Percentiles rank a stretch among this genome's conserved stretches.
Conservation (phyloP, 2,113 vertebrate species). For the Malurus cyaneus region DNA sequence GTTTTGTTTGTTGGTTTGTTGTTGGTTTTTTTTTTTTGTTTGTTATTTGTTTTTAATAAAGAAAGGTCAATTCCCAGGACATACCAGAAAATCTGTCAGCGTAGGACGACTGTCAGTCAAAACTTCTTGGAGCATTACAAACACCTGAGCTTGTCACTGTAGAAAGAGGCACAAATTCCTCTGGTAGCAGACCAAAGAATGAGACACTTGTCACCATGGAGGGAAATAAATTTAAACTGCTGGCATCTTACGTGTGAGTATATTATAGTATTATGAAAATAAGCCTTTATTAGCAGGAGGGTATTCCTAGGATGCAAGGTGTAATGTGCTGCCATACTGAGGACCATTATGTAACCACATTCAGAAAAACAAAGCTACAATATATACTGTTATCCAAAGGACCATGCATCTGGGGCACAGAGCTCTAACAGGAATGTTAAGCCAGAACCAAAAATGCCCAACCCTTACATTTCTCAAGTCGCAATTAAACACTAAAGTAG, state of each 20-base stretch:
- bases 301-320: background rate
- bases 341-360: background rate
- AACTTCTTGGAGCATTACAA: background rate
- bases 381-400: too few species aligned
- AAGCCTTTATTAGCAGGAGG: background rate
- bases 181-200: background rate
- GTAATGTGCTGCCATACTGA: background rate
- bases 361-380: background rate
- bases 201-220: background rate
- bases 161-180: background rate
- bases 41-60: too few species aligned
- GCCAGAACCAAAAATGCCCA: rapidly evolving
- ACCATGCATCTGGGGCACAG: background rate
- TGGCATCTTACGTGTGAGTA: background rate
- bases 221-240: background rate
- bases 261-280: background rate
- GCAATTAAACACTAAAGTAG: too few species aligned
- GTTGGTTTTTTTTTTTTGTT: too few species aligned
- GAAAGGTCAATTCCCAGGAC: too few species aligned
- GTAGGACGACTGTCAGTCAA: background rate
- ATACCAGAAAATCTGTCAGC: background rate
- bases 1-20: too few species aligned
- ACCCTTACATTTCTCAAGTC: background rate
- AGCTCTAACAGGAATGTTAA: background rate
- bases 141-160: background rate